A percentile compares a stretch with the other conserved stretches of the same genome.
These are phyloP conservation scores for Spodoptera litura DNA, from an alignment of 1,140 invertebrate species.

Conservation along the genomic window DNA sequence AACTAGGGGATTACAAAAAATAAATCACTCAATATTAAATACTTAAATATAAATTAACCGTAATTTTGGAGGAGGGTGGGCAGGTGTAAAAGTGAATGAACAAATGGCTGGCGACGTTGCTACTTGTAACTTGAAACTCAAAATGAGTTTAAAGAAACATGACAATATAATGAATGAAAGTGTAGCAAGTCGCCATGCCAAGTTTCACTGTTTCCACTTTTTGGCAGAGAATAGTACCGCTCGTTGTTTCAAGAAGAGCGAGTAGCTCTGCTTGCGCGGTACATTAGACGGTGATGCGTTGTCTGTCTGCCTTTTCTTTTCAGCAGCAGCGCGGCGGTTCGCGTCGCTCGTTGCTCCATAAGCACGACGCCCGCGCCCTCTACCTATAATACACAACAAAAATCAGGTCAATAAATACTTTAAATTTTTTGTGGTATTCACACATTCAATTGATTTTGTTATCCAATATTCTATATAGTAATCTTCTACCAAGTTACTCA, in stretches of 20 bases:
- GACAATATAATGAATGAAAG: neutral
- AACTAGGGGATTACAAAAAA: constrained; percentile 44
- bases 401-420: no score
- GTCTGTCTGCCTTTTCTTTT: constrained; percentile 43
- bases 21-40: constrained; percentile 42
- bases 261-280: constrained; percentile 80
- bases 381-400: constrained; percentile 50
- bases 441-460: no score
- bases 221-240: constrained; percentile 84
- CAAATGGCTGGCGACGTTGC: constrained; percentile 28
- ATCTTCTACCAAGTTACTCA: no score
- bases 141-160: constrained; percentile 1
- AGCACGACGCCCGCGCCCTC: constrained; percentile 61
- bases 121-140: constrained; percentile 6
- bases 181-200: constrained; percentile 44
- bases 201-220: constrained; percentile 81
- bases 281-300: constrained; percentile 30
- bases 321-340: constrained; percentile 50
- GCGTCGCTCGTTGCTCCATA: constrained; percentile 45
- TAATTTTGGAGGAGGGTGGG: constrained; percentile 49
- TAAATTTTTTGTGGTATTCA: no score
- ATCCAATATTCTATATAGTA: no score
- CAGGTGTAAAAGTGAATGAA: constrained; percentile 42
- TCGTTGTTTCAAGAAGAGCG: constrained; percentile 83
- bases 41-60: constrained; percentile 33